phyloP scores from a whole-genome alignment of 1,140 invertebrate genomes.

The Lordiphosa mommai region DNA sequence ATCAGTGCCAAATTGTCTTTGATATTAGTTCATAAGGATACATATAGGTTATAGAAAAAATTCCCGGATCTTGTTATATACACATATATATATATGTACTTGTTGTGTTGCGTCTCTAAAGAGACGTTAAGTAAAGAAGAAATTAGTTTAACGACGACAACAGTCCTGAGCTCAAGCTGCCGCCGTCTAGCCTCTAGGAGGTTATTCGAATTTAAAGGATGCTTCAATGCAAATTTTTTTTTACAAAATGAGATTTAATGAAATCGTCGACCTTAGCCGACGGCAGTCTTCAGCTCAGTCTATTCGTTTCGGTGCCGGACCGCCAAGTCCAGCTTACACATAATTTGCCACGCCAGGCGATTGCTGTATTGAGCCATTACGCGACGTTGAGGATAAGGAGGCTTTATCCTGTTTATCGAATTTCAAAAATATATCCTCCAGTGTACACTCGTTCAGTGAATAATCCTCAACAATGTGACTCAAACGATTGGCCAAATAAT shows the following conservation, averaged over 20 bases:
- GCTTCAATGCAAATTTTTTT: not conserved
- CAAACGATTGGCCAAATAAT: slow-evolving; percentile 21
- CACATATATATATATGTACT: not conserved
- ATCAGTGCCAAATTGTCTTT: too few species aligned
- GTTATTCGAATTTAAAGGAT: not conserved
- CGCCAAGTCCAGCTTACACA: slow-evolving; percentile 9
- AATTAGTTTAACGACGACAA: not conserved
- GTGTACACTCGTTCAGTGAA: slow-evolving; percentile 73
- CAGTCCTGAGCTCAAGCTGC: not conserved
- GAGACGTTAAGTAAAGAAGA: slow-evolving; percentile 1
- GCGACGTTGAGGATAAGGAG: slow-evolving; percentile 3
- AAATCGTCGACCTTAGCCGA: not conserved
- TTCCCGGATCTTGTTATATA: not conserved
- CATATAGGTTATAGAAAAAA: not conserved
- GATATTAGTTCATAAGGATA: too few species aligned
- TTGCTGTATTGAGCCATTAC: slow-evolving; percentile 8
- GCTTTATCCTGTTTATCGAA: slow-evolving; percentile 44
- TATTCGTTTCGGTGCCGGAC: not conserved
- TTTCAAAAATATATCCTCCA: slow-evolving; percentile 78
- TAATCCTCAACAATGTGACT: slow-evolving; percentile 62
- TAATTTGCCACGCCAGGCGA: not conserved
- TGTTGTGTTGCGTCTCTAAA: not conserved
- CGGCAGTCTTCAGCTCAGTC: slow-evolving; percentile 11
- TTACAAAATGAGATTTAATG: slow-evolving; percentile 5
- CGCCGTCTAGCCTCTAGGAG: not conserved